phyloP scores from a whole-genome alignment of 2,888 invertebrate species.

The Ephialtes manifestator region DNA sequence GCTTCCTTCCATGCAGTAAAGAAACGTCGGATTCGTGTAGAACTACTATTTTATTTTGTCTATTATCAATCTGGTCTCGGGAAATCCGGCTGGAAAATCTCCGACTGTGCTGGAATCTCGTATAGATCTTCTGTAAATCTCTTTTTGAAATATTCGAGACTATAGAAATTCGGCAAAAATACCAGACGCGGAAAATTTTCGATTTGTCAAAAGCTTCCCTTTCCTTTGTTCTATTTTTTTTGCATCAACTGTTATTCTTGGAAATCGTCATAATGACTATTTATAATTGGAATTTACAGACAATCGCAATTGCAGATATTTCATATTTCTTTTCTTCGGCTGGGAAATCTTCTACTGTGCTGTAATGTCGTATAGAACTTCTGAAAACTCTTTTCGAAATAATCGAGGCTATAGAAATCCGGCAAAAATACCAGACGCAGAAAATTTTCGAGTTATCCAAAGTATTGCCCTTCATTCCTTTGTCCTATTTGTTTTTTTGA shows the following conservation, averaged over 20 bases:
- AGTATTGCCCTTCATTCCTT: not conserved
- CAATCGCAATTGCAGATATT: conserved; percentile 25
- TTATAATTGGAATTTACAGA: not conserved
- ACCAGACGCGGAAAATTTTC: not conserved
- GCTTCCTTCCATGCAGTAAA: conserved; percentile 47
- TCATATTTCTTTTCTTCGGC: too few species aligned
- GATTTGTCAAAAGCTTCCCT: not conserved
- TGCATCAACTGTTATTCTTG: too few species aligned
- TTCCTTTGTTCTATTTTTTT: not conserved
- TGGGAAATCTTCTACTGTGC: too few species aligned
- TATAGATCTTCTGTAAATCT: not conserved
- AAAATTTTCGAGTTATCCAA: not conserved
- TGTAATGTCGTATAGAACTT: too few species aligned
- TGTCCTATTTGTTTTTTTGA: not conserved
- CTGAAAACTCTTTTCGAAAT: too few species aligned
- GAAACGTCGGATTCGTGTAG: conserved; percentile 38
- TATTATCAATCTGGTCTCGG: conserved; percentile 53
- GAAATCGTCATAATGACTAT: not conserved
- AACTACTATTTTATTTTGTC: conserved; percentile 39
- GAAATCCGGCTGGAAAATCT: conserved; percentile 33
- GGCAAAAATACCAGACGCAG: not conserved
- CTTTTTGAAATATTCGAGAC: not conserved
- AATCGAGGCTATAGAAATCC: not conserved
- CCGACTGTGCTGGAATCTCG: not conserved
- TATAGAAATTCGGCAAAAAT: not conserved